These are phyloP conservation scores for Pimpla rufipes DNA, from an alignment of 2,888 invertebrate genomes.

Conservation along the genomic window DNA sequence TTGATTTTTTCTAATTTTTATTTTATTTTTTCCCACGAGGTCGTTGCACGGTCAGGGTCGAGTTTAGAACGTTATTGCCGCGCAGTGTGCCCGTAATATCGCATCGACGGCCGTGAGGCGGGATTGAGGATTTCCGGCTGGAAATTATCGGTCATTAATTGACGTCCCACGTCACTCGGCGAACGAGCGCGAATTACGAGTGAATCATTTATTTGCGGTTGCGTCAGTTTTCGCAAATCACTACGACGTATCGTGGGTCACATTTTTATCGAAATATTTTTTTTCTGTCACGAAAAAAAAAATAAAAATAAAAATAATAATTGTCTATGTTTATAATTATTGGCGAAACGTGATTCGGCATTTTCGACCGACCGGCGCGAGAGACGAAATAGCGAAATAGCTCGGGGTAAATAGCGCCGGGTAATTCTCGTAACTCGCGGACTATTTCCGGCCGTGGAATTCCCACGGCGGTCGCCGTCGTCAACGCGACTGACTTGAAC, in stretches of 20 bases:
- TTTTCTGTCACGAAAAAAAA: background rate
- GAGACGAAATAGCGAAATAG: conserved; percentile 7
- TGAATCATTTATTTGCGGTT: background rate
- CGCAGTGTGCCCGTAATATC: background rate
- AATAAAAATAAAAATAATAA: background rate
- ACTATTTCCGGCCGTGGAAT: conserved; percentile 52
- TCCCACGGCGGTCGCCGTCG: conserved; percentile 39
- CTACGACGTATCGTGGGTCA: background rate
- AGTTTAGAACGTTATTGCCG: conserved; percentile 13
- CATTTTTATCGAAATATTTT: background rate
- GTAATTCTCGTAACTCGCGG: conserved; percentile 24
- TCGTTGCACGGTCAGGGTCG: conserved; percentile 32
- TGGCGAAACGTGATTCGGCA: background rate
- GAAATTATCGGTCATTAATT: conserved; percentile 29
- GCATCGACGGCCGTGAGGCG: conserved; percentile 4
- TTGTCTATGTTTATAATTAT: conserved; percentile 24
- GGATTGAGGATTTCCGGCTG: conserved; percentile 36
- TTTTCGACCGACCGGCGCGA: background rate
- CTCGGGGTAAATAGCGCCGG: background rate
- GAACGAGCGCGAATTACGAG: background rate
- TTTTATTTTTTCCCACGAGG: background rate
- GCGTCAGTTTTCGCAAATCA: background rate
- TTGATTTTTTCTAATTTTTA: background rate
- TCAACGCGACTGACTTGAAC: background rate
- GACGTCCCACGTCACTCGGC: background rate